Evolutionary conservation across 2,113 vertebrate genomes (phyloP).

Genomic region (Phylloscopus trochilus): DNA sequence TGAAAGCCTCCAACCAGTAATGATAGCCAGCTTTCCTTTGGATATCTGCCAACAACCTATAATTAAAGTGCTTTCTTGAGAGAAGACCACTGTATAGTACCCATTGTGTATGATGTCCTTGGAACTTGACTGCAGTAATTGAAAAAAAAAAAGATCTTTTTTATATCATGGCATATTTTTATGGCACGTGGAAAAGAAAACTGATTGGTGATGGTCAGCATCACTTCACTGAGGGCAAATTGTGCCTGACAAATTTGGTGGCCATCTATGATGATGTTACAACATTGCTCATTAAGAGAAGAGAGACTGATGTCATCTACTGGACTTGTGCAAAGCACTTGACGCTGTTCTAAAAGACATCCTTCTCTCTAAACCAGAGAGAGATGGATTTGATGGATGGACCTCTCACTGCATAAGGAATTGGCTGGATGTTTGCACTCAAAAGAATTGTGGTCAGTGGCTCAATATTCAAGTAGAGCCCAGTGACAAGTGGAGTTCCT

Average conservation of each 20-base stretch:
- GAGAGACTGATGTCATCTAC: background rate
- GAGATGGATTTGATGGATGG: background rate
- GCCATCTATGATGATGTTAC: background rate
- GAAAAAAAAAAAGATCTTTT: constrained; percentile 52
- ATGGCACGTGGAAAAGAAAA: background rate
- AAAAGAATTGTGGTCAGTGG: background rate
- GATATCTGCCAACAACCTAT: constrained; percentile 60
- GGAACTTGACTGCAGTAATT: constrained; percentile 61
- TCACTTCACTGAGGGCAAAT: background rate
- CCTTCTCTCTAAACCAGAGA: background rate
- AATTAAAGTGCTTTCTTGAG: constrained; percentile 76
- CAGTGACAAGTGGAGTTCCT: background rate
- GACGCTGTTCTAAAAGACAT: no score
- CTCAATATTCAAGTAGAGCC: background rate
- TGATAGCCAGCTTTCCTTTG: constrained; percentile 54
- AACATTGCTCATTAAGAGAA: background rate
- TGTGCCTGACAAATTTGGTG: background rate
- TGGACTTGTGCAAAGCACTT: background rate
- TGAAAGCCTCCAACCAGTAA: constrained; percentile 40
- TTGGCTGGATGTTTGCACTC: background rate
- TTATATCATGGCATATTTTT: background rate
- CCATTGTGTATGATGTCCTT: constrained; percentile 69
- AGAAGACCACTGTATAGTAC: constrained; percentile 49
- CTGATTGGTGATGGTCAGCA: background rate
- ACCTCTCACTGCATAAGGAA: background rate